Evolutionary conservation across 64 coral and sea anemone genomes (phyloP).

Genomic region (Actinia tenebrosa): DNA sequence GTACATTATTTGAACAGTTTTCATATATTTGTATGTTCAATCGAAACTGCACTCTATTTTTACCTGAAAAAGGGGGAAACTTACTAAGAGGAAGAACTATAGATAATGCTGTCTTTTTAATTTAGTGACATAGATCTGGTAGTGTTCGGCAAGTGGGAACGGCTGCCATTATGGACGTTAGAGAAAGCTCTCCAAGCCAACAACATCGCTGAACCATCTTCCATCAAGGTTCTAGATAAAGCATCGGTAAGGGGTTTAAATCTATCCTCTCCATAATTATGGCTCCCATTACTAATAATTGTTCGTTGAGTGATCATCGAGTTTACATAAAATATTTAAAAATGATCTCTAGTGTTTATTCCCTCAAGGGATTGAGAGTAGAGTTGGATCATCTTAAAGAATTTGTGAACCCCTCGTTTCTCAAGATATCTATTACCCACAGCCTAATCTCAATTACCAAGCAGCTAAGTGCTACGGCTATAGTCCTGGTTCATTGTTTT

Average conservation of each 20-base stretch:
- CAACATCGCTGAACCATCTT: slow-evolving; percentile 80
- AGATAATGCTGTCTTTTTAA: neutral
- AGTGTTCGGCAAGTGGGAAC: slow-evolving; percentile 95
- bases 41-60: neutral
- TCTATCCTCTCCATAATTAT: neutral
- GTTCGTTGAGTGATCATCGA: neutral
- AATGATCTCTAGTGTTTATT: neutral
- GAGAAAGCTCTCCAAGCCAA: slow-evolving; percentile 85
- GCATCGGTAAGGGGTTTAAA: slow-evolving; percentile 60
- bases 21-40: neutral
- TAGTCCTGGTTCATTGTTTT: neutral
- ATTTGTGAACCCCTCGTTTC: neutral
- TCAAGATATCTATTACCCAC: neutral
- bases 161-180: slow-evolving; percentile 78
- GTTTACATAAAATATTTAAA: neutral
- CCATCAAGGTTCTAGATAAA: slow-evolving; percentile 93
- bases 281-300: neutral
- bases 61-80: neutral
- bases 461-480: neutral
- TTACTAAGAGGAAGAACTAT: neutral
- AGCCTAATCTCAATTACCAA: neutral
- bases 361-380: neutral
- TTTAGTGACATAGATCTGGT: slow-evolving; percentile 95
- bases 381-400: neutral
- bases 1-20: neutral